Conservation (phyloP, 1,140 invertebrate species). For the Matsumurasca onukii region DNA sequence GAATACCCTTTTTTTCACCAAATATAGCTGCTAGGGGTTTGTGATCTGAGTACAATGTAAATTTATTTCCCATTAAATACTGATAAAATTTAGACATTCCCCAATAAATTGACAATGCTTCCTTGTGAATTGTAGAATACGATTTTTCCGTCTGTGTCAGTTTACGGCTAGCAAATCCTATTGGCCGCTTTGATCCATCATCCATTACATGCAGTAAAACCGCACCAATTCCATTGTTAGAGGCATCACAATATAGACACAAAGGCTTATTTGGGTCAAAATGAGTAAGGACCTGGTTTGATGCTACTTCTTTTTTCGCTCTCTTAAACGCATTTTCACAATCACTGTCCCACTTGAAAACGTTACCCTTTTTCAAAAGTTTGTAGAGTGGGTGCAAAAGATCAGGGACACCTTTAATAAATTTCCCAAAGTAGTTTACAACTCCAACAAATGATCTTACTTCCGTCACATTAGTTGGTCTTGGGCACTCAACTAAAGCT, state of each 20-base stretch:
- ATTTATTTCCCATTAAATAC: too few relatives aligned
- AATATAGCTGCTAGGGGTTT: not conserved
- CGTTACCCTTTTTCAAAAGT: slow-evolving; percentile 6
- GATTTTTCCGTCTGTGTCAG: too few relatives aligned
- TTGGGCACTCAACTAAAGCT: not conserved
- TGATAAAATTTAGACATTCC: too few relatives aligned
- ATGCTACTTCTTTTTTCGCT: not conserved
- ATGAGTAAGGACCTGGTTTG: not conserved
- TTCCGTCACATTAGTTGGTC: not conserved
- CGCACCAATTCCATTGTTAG: not conserved
- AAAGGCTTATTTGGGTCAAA: not conserved
- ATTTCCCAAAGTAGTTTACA: not conserved
- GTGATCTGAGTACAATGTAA: too few relatives aligned
- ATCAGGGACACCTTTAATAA: slow-evolving; percentile 1
- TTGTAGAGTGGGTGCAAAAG: not conserved
- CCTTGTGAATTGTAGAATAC: too few relatives aligned
- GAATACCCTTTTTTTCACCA: not conserved
- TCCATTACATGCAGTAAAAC: not conserved
- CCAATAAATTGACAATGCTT: too few relatives aligned
- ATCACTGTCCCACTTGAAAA: not conserved
- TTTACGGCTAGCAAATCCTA: not conserved
- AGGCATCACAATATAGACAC: too few relatives aligned
- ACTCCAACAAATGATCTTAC: not conserved
- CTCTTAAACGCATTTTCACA: not conserved
- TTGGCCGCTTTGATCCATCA: not conserved